A percentile compares a stretch with the other conserved stretches of the same genome.
Conservation (phyloP, 2,888 invertebrate species). For the Chloroclysta siterata region DNA sequence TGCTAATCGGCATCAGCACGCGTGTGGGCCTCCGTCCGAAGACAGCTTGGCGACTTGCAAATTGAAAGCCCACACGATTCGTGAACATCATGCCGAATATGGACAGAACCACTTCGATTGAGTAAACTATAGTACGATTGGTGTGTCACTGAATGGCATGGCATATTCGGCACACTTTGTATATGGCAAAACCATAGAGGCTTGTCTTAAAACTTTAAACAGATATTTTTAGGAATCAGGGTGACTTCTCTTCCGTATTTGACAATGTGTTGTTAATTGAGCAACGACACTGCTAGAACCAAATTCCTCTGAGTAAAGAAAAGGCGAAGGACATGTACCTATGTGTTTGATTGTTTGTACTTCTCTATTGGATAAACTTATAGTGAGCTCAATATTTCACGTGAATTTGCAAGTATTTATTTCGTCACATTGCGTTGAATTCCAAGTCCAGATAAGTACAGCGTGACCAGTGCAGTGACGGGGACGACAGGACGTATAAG, state of each 20-base stretch:
- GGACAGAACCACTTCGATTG: conserved; percentile 16
- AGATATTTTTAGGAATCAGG: neutral
- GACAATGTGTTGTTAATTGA: no score
- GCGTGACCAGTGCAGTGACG: neutral
- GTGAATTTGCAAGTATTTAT: neutral
- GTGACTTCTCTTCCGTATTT: neutral
- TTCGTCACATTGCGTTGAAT: neutral
- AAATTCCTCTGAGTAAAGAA: neutral
- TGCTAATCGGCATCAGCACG: conserved; percentile 2
- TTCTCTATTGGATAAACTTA: neutral
- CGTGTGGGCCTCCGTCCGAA: conserved; percentile 23
- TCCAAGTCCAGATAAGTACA: conserved; percentile 5
- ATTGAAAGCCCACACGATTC: conserved; percentile 23
- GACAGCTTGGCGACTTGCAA: conserved; percentile 30
- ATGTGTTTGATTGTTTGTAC: neutral
- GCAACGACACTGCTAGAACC: neutral
- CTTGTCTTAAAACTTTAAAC: neutral
- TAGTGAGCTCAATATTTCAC: neutral
- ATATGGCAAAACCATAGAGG: neutral
- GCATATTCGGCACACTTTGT: neutral
- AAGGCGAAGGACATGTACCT: neutral
- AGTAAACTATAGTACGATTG: conserved; percentile 11
- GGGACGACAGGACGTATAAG: conserved; percentile 17
- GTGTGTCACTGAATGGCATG: conserved; percentile 7
- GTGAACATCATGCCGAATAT: conserved; percentile 17